phyloP scores from a whole-genome alignment of 2,888 invertebrate species.

The Cyclophora albipunctata region DNA sequence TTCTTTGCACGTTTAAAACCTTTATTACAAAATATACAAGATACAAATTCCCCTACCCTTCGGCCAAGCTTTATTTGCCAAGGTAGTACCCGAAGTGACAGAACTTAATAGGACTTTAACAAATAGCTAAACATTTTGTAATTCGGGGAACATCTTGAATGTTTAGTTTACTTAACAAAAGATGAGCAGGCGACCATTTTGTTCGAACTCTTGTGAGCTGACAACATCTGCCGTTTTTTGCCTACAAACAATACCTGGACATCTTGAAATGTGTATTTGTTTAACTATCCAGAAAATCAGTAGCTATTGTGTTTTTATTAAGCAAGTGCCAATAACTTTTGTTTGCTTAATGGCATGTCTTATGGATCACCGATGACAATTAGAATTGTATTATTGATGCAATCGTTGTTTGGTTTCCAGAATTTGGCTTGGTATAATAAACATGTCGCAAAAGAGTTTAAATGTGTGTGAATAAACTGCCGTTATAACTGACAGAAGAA shows the following conservation, averaged over 20 bases:
- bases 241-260: slow-evolving; percentile 40
- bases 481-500: no score
- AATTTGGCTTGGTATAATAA: not conserved
- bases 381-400: slow-evolving; percentile 37
- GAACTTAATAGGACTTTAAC: slow-evolving; percentile 72
- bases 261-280: slow-evolving; percentile 67
- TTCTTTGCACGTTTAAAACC: slow-evolving; percentile 10
- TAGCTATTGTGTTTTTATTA: slow-evolving; percentile 47
- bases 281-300: slow-evolving; percentile 72
- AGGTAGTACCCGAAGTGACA: slow-evolving; percentile 56
- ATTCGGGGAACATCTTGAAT: slow-evolving; percentile 69
- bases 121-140: slow-evolving; percentile 73
- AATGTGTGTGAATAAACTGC: no score
- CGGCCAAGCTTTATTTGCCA: slow-evolving; percentile 25
- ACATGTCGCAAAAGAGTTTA: no score
- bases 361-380: slow-evolving; percentile 23
- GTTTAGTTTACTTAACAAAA: slow-evolving; percentile 65
- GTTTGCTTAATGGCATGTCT: slow-evolving; percentile 41
- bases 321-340: slow-evolving; percentile 49
- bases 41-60: slow-evolving; percentile 19
- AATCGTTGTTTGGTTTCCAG: slow-evolving; percentile 23
- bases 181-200: slow-evolving; percentile 50
- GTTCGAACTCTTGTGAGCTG: slow-evolving; percentile 47
- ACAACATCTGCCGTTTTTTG: slow-evolving; percentile 69
- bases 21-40: slow-evolving; percentile 20